Evolutionary conservation across 2,113 vertebrate species (phyloP), one percentile per base, ranked within the genome.

Genomic region (Dinomys branickii): DNA sequence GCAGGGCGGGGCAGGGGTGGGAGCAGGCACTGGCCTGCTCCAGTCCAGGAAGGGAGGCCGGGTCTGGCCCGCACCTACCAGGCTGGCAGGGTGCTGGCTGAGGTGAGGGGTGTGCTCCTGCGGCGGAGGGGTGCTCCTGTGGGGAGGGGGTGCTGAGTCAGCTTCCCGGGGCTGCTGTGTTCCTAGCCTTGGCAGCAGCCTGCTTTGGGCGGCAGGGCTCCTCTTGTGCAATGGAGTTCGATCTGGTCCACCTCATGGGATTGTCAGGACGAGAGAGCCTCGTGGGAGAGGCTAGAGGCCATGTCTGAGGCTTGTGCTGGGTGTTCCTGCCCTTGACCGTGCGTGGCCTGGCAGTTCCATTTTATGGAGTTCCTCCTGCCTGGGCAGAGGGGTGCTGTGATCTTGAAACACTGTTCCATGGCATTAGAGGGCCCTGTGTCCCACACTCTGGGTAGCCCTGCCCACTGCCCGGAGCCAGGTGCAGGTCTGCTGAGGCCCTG

Each of bases 211-310:
- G 9, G 33, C 17, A 30, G 67, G 2, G 10, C n/a, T 61, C 30
- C 50, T 54, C n/a, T 41, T 50, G 30, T 71, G 85, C 65, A 69
- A 24, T 8, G 38, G 22, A 38, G 30, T 87, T 3, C 22, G 33
- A 73, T 26, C 26, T 33, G 65, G 22, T 69, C 30, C 26, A 26
- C 47, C 11, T 81, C 41, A 13, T 8, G n/a, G n/a, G 28, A 12
- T 17, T 2, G 4, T 26, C 5, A 11, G 44, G 24, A 78, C 5
- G 7, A 24, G 20, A 0, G 1, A 35, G 67, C n/a, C 11, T 11
- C 13, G 4, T 4, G 56, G 41, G n/a, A 50, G 28, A 24, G 63
- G 26, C n/a, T 14, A 7, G 10, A 52, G 56, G 14, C 14, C 0
- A 0, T 3, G 7, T 75, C 24, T n/a, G 38, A 13, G 35, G 6